A percentile compares a stretch with the other conserved stretches of the same genome.
Conservation (phyloP, 2,113 vertebrate genomes). For the Cichladusa arquata region DNA sequence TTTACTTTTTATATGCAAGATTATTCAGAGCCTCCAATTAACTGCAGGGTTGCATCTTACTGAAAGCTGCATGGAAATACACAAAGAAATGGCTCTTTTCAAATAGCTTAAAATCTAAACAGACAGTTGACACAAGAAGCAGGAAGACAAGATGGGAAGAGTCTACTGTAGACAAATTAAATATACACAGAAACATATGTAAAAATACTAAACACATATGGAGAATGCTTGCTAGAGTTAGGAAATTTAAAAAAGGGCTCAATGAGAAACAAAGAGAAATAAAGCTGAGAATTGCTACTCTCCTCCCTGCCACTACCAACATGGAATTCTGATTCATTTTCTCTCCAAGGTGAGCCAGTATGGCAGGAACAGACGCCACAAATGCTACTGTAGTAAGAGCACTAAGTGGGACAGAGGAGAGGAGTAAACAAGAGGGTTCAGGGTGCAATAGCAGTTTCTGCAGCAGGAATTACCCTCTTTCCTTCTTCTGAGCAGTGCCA, state of each 20-base stretch:
- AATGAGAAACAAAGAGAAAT: background rate
- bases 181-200: slow-evolving; percentile 31
- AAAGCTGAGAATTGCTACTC: background rate
- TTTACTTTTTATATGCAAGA: background rate
- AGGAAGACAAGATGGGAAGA: background rate
- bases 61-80: background rate
- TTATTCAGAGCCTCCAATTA: background rate
- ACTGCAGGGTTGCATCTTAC: background rate
- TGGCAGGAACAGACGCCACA: background rate
- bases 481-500: accelerated
- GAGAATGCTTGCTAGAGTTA: background rate
- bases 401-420: background rate
- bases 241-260: background rate
- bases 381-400: background rate
- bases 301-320: background rate
- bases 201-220: slow-evolving; percentile 5
- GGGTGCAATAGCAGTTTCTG: background rate
- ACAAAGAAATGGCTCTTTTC: background rate
- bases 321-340: background rate
- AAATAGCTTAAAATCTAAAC: background rate
- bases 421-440: background rate
- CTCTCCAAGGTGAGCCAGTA: background rate
- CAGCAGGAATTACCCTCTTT: background rate
- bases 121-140: slow-evolving; percentile 18
- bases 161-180: slow-evolving; percentile 16